These are phyloP conservation scores for Trichogramma pretiosum DNA, from an alignment of 1,140 invertebrate genomes.

Conservation along the genomic window DNA sequence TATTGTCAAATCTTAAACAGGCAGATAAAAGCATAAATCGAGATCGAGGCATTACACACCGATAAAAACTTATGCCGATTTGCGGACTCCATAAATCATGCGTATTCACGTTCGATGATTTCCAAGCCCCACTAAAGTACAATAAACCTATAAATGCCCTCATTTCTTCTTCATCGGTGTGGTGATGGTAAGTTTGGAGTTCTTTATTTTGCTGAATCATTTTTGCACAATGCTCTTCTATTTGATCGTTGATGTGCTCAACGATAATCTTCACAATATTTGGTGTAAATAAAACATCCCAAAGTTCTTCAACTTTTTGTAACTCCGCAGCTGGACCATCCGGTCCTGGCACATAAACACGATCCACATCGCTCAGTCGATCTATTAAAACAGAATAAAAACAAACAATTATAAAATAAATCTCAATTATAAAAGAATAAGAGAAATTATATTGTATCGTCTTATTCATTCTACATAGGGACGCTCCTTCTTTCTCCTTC, in stretches of 20 bases:
- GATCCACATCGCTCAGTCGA: too few relatives aligned
- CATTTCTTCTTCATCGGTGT: constrained; percentile 7
- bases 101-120: not conserved
- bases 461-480: too few relatives aligned
- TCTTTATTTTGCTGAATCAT: not conserved
- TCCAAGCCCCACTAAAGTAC: constrained; percentile 11
- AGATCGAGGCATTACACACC: constrained; percentile 25
- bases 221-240: constrained; percentile 1
- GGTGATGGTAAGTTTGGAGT: constrained; percentile 12
- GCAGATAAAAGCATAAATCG: constrained; percentile 33
- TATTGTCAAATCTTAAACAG: constrained; percentile 33
- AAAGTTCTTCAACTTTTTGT: constrained; percentile 2
- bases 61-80: constrained; percentile 19
- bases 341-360: constrained; percentile 5
- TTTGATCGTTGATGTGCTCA: constrained; percentile 9
- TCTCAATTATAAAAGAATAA: too few relatives aligned
- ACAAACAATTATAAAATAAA: too few relatives aligned
- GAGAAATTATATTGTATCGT: too few relatives aligned
- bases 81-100: constrained; percentile 7
- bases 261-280: constrained; percentile 2
- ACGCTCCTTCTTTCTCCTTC: too few relatives aligned
- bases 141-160: constrained; percentile 7
- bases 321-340: constrained; percentile 2
- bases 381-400: too few relatives aligned
- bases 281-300: not conserved